A percentile compares a stretch with the other conserved stretches of the same genome.
These are phyloP conservation scores for Centropus unirufus DNA, from an alignment of 2,113 vertebrate species.

Conservation along the genomic window DNA sequence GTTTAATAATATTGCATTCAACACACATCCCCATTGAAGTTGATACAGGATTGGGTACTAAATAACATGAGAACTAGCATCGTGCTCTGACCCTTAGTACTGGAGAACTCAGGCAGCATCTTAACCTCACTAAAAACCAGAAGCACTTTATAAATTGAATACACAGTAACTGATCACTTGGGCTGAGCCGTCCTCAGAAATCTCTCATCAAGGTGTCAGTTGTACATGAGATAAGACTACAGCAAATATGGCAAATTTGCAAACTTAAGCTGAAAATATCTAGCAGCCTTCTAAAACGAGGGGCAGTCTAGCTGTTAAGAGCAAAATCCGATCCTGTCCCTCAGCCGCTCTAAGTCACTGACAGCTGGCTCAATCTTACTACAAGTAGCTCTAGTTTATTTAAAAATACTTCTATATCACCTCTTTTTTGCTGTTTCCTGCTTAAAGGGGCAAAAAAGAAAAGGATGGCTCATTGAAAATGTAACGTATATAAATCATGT, in stretches of 20 bases:
- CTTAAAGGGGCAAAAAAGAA: background rate
- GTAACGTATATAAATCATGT: background rate
- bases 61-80: background rate
- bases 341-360: slow-evolving; percentile 3
- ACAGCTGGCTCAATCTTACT: slow-evolving; percentile 32
- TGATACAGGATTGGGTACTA: background rate
- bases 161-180: background rate
- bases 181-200: background rate
- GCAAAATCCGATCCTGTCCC: background rate
- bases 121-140: background rate
- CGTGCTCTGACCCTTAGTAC: background rate
- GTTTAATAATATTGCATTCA: background rate
- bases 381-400: slow-evolving; percentile 23
- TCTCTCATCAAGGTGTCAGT: background rate
- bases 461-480: background rate
- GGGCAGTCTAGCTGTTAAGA: slow-evolving; percentile 31
- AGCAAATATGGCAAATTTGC: slow-evolving; percentile 13
- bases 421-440: background rate
- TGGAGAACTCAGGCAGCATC: background rate
- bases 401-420: background rate
- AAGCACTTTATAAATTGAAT: background rate
- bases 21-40: background rate
- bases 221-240: background rate
- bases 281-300: slow-evolving; percentile 5
- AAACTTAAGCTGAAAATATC: slow-evolving; percentile 30